Base-by-base conservation (phyloP, 2,797 vertebrate species). In the Echiichthys vipera region DNA sequence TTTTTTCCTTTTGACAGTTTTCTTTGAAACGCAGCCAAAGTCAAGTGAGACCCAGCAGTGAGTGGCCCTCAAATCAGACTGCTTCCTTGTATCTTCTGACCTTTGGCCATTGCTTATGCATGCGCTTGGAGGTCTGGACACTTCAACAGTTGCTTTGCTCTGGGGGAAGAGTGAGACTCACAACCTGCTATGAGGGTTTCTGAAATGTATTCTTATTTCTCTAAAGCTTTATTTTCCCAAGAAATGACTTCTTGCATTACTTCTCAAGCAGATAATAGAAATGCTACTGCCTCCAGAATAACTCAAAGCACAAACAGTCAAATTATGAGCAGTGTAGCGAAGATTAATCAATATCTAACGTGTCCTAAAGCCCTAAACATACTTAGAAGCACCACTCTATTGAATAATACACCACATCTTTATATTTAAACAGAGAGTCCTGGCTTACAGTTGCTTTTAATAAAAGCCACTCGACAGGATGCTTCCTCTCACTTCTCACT, bases 401-500 rank as follows among this genome's bases (percentile, higher is more conserved):
- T 55, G 14, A 79, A 55, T 68, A 39, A 71, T n/a, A 68, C 40
- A 71, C 34, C 9, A 37, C 10, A 63, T 73, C 6, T 49, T 68
- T 42, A 15, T 65, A 63, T 75, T 75, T 25, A 29, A 80, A 77
- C 53, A 71, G 18, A 47, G 54, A 56, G 50, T 67, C 1, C 27
- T 47, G 9, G 39, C 43, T 36, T 34, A n/a, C 56, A 43, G 67
- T 51, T 51, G 47, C 49, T 79, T 80, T 80, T 58, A 74, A 81
- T 58, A 74, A 81, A 74, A 74, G 56, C 64, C 47, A 64, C 68
- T 77, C 30, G 6, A 74, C 78, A 56, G 5, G 8, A 47, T 32
- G 55, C 50, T 64, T 80, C 69, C 63, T 63, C 83, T 82, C 65
- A 65, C 58, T 63, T 69, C 72, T 82, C 64, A 76, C 64, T 70